Evolutionary conservation across 2,113 vertebrate genomes (phyloP).

Genomic region (Chlorocebus sabaeus): DNA sequence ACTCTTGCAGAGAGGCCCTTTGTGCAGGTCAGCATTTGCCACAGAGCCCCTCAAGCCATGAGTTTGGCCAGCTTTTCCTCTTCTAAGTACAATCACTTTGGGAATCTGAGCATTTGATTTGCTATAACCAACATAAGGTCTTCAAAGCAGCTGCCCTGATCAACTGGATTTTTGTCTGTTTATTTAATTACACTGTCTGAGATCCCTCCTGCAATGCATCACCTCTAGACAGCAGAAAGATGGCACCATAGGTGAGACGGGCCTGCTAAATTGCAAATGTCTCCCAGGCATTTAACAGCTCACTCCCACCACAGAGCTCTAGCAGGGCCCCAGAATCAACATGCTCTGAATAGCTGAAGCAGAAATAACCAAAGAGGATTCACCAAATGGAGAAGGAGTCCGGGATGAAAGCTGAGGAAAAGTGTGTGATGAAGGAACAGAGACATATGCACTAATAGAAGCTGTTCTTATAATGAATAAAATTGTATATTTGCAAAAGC

Average conservation of each 20-base stretch:
- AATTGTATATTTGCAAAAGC: background rate
- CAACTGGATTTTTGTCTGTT: slow-evolving; percentile 28
- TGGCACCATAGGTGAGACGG: background rate
- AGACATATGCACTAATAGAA: background rate
- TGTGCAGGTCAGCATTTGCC: background rate
- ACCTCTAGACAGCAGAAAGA: background rate
- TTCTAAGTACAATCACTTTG: background rate
- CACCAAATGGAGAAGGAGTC: slow-evolving; percentile 29
- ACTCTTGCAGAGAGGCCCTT: background rate
- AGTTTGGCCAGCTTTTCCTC: background rate
- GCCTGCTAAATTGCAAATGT: slow-evolving; percentile 22
- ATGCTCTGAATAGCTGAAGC: slow-evolving; percentile 3
- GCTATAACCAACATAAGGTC: background rate
- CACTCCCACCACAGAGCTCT: background rate
- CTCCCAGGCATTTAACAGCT: slow-evolving; percentile 20
- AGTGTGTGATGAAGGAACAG: background rate
- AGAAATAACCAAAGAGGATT: slow-evolving; percentile 28
- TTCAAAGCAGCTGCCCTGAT: background rate
- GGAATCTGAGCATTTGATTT: slow-evolving; percentile 4
- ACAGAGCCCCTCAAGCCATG: background rate
- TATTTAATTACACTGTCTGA: background rate
- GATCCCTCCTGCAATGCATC: background rate
- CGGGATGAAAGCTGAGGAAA: background rate
- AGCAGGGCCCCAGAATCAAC: slow-evolving; percentile 17
- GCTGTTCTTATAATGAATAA: background rate